These are phyloP conservation scores for Drosophila paulistorum DNA, from an alignment of 1,140 invertebrate genomes.

Conservation along the genomic window DNA sequence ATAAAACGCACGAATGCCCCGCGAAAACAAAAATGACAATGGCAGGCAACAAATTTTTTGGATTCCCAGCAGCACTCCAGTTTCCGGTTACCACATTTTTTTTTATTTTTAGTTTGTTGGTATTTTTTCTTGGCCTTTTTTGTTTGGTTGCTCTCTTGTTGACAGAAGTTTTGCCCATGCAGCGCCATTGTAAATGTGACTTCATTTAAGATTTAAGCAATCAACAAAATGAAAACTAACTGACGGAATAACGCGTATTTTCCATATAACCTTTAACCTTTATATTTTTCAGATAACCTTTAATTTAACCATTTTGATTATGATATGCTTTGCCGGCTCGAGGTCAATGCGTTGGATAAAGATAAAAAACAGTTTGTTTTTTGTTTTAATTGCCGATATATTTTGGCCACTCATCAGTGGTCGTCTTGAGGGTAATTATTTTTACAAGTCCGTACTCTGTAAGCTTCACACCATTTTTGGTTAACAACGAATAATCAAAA, in stretches of 20 bases:
- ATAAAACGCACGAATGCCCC: conserved; percentile 77
- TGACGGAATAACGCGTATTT: neutral
- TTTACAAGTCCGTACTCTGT: too few species aligned
- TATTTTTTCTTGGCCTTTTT: conserved; percentile 3
- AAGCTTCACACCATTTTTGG: too few species aligned
- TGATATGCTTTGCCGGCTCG: too few species aligned
- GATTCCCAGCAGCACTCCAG: conserved; percentile 78
- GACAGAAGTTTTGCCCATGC: conserved; percentile 58
- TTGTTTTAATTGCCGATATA: too few species aligned
- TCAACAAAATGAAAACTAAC: conserved; percentile 9
- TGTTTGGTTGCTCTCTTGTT: conserved; percentile 25
- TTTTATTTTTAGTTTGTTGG: neutral
- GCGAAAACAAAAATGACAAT: conserved; percentile 78
- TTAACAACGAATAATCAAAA: too few species aligned
- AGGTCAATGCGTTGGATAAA: too few species aligned
- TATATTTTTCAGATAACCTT: conserved; percentile 24
- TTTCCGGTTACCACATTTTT: conserved; percentile 60
- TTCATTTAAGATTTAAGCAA: conserved; percentile 75
- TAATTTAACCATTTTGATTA: too few species aligned
- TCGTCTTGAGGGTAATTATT: too few species aligned
- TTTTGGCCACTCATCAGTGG: too few species aligned
- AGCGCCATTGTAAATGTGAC: conserved; percentile 72
- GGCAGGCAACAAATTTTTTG: conserved; percentile 78
- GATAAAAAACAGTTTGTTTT: too few species aligned
- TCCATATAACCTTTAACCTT: conserved; percentile 19